Evolutionary conservation across 2,888 invertebrate genomes (phyloP).

Genomic region (Mimumesa dahlbomi): DNA sequence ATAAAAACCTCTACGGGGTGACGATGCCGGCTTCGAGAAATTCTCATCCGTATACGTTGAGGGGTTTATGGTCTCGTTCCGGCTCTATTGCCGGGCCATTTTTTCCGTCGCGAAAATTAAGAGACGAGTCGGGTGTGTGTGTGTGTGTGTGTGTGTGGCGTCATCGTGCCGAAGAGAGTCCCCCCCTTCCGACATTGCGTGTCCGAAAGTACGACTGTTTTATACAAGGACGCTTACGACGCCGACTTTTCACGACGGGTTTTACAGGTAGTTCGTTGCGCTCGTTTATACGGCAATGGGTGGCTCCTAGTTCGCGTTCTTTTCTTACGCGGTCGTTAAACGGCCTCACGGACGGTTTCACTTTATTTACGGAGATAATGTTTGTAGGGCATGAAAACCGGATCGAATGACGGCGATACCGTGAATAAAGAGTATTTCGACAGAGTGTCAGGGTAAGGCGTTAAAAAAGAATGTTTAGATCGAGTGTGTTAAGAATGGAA

Average conservation of each 20-base stretch:
- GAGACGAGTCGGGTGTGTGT: constrained; percentile 5
- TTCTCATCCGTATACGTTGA: constrained; percentile 13
- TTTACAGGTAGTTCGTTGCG: constrained; percentile 1
- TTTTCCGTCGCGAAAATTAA: constrained; percentile 37
- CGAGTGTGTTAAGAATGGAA: too few relatives aligned
- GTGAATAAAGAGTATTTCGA: too few relatives aligned
- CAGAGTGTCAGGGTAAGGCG: too few relatives aligned
- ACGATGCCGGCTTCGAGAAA: constrained; percentile 7
- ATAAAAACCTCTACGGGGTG: constrained; percentile 42
- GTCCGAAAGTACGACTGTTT: neutral
- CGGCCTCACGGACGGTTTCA: too few relatives aligned
- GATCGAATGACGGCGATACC: too few relatives aligned
- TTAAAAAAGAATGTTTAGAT: too few relatives aligned
- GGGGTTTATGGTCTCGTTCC: constrained; percentile 32
- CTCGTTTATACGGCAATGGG: neutral
- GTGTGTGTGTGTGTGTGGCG: too few relatives aligned
- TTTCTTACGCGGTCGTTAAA: too few relatives aligned
- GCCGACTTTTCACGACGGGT: neutral
- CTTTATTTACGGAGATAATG: too few relatives aligned
- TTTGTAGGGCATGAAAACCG: too few relatives aligned
- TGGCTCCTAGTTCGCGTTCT: neutral
- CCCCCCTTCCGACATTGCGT: neutral
- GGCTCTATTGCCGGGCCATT: constrained; percentile 11
- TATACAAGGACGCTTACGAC: neutral
- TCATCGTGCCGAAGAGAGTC: too few relatives aligned